Base-by-base conservation (phyloP, 2,888 invertebrate species). In the Diplazon laetatorius region DNA sequence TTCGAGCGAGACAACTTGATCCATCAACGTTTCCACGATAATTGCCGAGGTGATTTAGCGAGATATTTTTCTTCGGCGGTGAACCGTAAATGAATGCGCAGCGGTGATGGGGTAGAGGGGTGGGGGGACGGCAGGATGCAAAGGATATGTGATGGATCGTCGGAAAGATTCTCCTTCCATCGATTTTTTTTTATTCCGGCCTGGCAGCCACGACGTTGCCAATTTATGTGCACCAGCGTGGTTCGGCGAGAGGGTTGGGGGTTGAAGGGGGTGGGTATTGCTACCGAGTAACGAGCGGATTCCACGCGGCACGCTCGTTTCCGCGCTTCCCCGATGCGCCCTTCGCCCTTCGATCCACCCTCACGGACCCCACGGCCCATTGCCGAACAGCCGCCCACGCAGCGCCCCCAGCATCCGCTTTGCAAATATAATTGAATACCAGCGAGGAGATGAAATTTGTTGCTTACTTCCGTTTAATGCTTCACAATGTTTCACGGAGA, bases 391-490 rank as follows among this genome's bases (percentile, higher is more conserved):
- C 52, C 12, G 52, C 52, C 8, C 52, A 52, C 52, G 52, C 52
- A n/a, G 20, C 25, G 12, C 14, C 30, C 25, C 14, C 52, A 30
- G 52, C 52, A 52, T 52, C 52, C 52, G 52, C 25, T 25, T 52
- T 8, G 52, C 52, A 52, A 52, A 52, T 30, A 52, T 52, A 52
- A 52, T 52, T 52, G 52, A 52, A 52, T 52, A 25, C 52, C 25
- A 52, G 30, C 52, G 52, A 25, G 52, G 30, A n/a, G n/a, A n/a
- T n/a, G 25, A 52, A 52, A 52, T 52, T 52, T 52, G 52, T 52
- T 52, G 52, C 30, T 52, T 52, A 52, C 52, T 52, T 52, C 52
- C 52, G 52, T 14, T 52, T 25, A 52, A 52, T 52, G 30, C 52
- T 52, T 52, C 30, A n/a, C n/a, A n/a, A n/a, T n/a, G 30, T 52